phyloP scores from a whole-genome alignment of 2,797 vertebrate species.

The Calcarius lapponicus region DNA sequence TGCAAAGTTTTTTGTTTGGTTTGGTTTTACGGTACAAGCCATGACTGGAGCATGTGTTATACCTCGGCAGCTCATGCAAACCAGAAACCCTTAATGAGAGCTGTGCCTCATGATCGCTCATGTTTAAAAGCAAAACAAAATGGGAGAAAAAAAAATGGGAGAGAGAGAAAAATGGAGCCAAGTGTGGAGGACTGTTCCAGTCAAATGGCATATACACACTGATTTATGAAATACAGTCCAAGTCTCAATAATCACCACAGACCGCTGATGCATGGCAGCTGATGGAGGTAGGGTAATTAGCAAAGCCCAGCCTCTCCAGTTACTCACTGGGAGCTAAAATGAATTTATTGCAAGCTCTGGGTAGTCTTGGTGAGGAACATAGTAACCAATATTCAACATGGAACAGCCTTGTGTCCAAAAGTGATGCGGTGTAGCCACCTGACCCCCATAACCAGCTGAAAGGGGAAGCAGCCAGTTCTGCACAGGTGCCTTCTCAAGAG shows the following conservation, averaged over 20 bases:
- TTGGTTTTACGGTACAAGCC: neutral
- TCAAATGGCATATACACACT: neutral
- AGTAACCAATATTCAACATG: neutral
- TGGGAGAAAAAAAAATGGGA: neutral
- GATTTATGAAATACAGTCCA: neutral
- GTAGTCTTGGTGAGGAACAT: neutral
- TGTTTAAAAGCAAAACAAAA: neutral
- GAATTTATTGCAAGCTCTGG: neutral
- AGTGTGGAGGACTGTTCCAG: neutral
- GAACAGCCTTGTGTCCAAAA: neutral
- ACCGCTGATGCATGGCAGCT: neutral
- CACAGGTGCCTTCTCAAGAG: neutral
- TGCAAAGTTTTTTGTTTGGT: neutral
- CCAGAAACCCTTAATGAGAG: neutral
- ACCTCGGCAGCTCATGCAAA: neutral
- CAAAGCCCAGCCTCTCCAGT: neutral
- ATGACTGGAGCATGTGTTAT: neutral
- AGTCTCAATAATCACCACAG: neutral
- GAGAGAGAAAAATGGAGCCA: neutral
- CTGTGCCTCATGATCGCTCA: neutral
- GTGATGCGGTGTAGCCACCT: rapidly evolving
- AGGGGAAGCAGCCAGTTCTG: neutral
- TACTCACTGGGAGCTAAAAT: neutral
- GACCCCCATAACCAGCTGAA: rapidly evolving
- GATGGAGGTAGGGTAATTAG: neutral